Conservation (phyloP, 2,888 invertebrate species). For the Nomada fabriciana region DNA sequence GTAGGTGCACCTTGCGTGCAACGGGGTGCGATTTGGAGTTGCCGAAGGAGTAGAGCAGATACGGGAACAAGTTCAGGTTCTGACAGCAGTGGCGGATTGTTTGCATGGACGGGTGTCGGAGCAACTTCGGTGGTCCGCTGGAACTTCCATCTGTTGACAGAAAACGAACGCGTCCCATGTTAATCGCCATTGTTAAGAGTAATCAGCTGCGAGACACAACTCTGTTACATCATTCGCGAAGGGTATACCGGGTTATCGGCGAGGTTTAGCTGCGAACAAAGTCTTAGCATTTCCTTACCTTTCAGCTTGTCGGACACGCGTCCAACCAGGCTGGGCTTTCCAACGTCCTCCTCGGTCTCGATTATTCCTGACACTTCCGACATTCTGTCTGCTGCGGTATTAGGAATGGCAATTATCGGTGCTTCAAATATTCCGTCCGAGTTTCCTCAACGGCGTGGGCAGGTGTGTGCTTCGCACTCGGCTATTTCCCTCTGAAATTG, state of each 20-base stretch:
- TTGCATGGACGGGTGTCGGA: slow-evolving; percentile 80
- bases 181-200: neutral
- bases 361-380: slow-evolving; percentile 62
- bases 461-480: neutral
- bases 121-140: slow-evolving; percentile 78
- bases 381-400: slow-evolving; percentile 41
- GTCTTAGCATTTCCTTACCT: slow-evolving; percentile 70
- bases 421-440: neutral
- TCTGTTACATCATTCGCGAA: neutral
- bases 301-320: slow-evolving; percentile 81
- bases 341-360: slow-evolving; percentile 65
- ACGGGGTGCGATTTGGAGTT: slow-evolving; percentile 80
- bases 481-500: slow-evolving; percentile 42
- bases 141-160: slow-evolving; percentile 77
- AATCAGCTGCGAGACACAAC: neutral
- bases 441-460: neutral
- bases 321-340: slow-evolving; percentile 78
- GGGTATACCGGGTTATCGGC: neutral
- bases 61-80: slow-evolving; percentile 82
- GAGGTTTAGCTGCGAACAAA: neutral
- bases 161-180: neutral
- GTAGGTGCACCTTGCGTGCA: slow-evolving; percentile 77
- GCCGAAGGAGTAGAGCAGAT: slow-evolving; percentile 81
- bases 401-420: neutral
- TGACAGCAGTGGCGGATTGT: slow-evolving; percentile 83